Conservation (phyloP, 2,113 vertebrate species). For the Monopterus albus region DNA sequence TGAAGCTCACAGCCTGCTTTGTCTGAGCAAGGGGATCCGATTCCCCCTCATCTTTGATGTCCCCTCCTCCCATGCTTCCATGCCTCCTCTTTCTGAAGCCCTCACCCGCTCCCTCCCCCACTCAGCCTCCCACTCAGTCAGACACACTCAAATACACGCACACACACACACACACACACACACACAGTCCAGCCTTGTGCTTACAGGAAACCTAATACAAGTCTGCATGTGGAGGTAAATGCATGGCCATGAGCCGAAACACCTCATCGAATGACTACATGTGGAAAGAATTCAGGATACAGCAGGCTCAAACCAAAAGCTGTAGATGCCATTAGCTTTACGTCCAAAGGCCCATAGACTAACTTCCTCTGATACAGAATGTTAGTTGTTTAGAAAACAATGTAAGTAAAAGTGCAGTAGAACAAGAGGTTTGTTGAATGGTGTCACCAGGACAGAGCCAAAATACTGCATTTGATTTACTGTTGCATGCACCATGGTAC, state of each 20-base stretch:
- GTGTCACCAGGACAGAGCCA: not conserved
- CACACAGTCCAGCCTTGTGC: conserved; percentile 18
- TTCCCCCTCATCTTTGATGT: conserved; percentile 78
- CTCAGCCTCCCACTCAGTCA: conserved; percentile 1
- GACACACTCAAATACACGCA: conserved; percentile 6
- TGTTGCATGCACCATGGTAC: not conserved
- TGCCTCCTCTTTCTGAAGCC: conserved; percentile 26
- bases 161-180: conserved; percentile 29
- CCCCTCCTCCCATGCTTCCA: conserved; percentile 68
- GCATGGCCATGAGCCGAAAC: conserved; percentile 21
- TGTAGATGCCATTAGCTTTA: not conserved
- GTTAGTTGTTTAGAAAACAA: not conserved
- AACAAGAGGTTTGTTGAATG: not conserved
- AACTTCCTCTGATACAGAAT: not conserved
- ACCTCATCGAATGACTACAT: conserved; percentile 42
- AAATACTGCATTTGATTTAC: not conserved
- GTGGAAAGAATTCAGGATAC: conserved; percentile 35
- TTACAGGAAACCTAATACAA: conserved; percentile 62
- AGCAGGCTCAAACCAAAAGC: not conserved
- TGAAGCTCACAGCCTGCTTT: conserved; percentile 61
- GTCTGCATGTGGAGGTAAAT: conserved; percentile 52
- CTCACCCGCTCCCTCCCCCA: conserved; percentile 20
- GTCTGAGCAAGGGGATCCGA: conserved; percentile 65
- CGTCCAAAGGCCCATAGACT: too few relatives aligned
- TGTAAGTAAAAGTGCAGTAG: not conserved